Base-by-base conservation (phyloP, 1,140 invertebrate genomes). In the Phymastichus coffea region DNA sequence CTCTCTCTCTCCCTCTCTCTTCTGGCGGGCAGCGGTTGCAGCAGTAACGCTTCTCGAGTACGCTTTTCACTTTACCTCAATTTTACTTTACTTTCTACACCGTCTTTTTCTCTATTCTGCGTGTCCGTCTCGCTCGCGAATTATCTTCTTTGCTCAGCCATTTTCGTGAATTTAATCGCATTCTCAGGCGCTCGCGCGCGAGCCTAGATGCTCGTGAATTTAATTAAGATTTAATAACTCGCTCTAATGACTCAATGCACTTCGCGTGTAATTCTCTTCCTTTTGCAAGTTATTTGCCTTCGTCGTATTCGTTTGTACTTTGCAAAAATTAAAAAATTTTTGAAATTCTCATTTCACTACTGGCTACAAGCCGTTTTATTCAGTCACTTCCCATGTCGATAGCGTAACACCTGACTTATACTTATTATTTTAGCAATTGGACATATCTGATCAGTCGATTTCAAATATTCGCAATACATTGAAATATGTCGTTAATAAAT, bases 151-250 rank as follows among this genome's bases (percentile, higher is more conserved):
- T 26, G n/a, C 22, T 2, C 8, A 25, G 37, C 51, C 28, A 41
- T 53, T 53, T 41, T 20, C 33, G 1, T 2, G 14, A 53, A 53
- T 53, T 41, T 41, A n/a, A n/a, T n/a, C n/a, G n/a, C n/a, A n/a
- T n/a, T 33, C 28, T 12, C 28, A 7, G 6, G 28, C 28, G 28
- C 28, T 33, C 28, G 28, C 28, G 28, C 30, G 35, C 26, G 40
- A 3, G 38, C 2, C 2, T 26, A 54, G 15, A 44, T 35, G 14
- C 20, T 2, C 3, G 9, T 22, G 25, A 44, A 55, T 44, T 55
- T 55, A 43, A 55, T 44, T 44, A 33, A 10, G 40, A 14, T 40
- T 12, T 52, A 40, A 40, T 25, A 23, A 35, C 2, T 28, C 46
- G 20, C 14, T 7, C 15, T n/a, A 9, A 14, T 38, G 15, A 38